These are phyloP conservation scores for Calycopis cecrops DNA, from an alignment of 1,140 invertebrate species.

Conservation along the genomic window DNA sequence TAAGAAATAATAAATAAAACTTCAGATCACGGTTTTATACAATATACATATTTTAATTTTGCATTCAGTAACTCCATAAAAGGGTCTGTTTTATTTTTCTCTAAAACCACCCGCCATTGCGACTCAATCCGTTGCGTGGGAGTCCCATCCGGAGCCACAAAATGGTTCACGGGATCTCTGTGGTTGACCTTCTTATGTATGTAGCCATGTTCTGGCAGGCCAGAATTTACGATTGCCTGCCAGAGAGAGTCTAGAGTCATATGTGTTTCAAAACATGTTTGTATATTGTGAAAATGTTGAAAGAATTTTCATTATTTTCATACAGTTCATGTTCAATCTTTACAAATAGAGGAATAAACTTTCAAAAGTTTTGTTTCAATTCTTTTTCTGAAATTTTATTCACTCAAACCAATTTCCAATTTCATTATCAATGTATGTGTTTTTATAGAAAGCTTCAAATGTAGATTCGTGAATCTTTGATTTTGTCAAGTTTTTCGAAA, in stretches of 20 bases:
- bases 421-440: not conserved
- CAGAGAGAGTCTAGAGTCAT: not conserved
- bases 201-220: too few species aligned
- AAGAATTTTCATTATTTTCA: not conserved
- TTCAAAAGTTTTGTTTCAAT: not conserved
- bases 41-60: too few species aligned
- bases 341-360: not conserved
- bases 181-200: too few species aligned
- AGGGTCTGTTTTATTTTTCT: too few species aligned
- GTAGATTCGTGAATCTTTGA: not conserved
- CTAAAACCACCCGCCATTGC: too few species aligned
- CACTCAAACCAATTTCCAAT: not conserved
- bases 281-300: not conserved
- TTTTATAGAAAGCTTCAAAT: not conserved
- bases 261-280: not conserved
- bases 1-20: too few species aligned
- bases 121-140: too few species aligned
- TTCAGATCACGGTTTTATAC: too few species aligned
- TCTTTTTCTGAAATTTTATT: constrained; percentile 1
- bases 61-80: too few species aligned
- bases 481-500: not conserved
- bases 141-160: too few species aligned
- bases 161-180: too few species aligned
- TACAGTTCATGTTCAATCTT: not conserved
- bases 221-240: too few species aligned